phyloP scores from a whole-genome alignment of 2,113 vertebrate species.

The Callochromis pleurospilus region DNA sequence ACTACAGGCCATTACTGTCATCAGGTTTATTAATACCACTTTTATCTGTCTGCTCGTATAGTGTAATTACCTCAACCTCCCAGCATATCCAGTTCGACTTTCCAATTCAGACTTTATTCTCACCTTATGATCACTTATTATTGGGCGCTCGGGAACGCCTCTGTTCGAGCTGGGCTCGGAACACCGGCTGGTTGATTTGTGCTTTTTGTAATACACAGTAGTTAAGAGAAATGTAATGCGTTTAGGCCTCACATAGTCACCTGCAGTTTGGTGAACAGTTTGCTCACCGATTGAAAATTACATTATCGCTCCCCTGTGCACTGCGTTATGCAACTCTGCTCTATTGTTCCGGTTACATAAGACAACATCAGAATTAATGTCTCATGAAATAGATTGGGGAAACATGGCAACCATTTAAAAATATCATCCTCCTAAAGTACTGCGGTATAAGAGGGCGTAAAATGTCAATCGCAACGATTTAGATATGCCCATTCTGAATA shows the following conservation, averaged over 20 bases:
- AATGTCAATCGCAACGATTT: not conserved
- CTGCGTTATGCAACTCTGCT: not conserved
- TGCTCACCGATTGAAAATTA: not conserved
- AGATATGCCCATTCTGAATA: not conserved
- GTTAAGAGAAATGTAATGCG: not conserved
- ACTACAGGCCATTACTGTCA: conserved; percentile 48
- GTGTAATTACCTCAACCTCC: conserved; percentile 36
- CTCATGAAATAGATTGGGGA: not conserved
- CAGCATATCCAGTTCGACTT: not conserved
- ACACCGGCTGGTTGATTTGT: not conserved
- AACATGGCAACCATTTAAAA: not conserved
- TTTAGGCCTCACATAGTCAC: not conserved
- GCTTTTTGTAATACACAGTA: not conserved
- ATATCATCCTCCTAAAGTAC: not conserved
- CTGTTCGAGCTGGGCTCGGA: not conserved
- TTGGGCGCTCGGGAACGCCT: not conserved
- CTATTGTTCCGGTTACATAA: not conserved
- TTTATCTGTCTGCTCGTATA: conserved; percentile 47
- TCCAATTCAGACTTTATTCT: not conserved
- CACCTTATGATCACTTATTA: conserved; percentile 7
- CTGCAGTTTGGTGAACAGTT: not conserved
- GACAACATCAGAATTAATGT: not conserved
- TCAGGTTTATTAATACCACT: conserved; percentile 46
- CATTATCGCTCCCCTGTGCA: not conserved
- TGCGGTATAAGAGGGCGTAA: not conserved